Evolutionary conservation across 2,888 invertebrate species (phyloP).

Genomic region (Melieria omissa): DNA sequence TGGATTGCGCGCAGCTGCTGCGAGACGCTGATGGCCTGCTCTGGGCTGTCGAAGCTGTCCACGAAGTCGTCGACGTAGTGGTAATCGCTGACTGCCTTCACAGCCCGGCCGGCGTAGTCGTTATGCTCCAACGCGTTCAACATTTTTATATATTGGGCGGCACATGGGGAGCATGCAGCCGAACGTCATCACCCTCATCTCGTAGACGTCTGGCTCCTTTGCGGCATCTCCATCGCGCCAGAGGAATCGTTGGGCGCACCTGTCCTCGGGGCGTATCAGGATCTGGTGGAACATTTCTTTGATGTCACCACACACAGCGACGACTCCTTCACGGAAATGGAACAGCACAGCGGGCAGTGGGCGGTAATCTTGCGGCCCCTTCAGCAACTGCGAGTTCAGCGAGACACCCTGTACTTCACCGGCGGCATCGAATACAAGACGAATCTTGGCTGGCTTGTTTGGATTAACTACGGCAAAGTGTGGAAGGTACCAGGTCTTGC

Average conservation of each 20-base stretch:
- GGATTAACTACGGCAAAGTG: conserved; percentile 43
- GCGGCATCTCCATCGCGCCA: conserved; percentile 33
- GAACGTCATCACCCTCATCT: conserved; percentile 45
- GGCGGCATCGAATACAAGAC: conserved; percentile 40
- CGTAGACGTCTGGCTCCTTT: conserved; percentile 31
- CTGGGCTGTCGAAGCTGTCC: no score
- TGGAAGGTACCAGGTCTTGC: conserved; percentile 48
- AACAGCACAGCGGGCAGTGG: conserved; percentile 19
- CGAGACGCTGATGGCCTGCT: no score
- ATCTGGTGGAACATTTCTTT: conserved; percentile 34
- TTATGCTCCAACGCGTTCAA: conserved; percentile 34
- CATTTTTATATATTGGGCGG: conserved; percentile 40
- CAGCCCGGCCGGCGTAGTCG: background rate
- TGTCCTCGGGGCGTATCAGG: conserved; percentile 48
- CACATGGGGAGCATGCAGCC: conserved; percentile 41
- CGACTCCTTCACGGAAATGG: conserved; percentile 14
- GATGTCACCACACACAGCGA: conserved; percentile 16
- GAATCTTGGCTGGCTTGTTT: conserved; percentile 35
- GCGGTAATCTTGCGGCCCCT: conserved; percentile 22
- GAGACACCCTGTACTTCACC: conserved; percentile 31
- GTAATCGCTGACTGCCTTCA: background rate
- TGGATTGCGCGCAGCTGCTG: no score
- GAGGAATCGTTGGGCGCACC: conserved; percentile 44
- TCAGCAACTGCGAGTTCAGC: conserved; percentile 19
- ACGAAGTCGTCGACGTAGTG: no score